These are phyloP conservation scores for Drosophila hydei DNA, from an alignment of 1,140 invertebrate genomes.

Conservation along the genomic window DNA sequence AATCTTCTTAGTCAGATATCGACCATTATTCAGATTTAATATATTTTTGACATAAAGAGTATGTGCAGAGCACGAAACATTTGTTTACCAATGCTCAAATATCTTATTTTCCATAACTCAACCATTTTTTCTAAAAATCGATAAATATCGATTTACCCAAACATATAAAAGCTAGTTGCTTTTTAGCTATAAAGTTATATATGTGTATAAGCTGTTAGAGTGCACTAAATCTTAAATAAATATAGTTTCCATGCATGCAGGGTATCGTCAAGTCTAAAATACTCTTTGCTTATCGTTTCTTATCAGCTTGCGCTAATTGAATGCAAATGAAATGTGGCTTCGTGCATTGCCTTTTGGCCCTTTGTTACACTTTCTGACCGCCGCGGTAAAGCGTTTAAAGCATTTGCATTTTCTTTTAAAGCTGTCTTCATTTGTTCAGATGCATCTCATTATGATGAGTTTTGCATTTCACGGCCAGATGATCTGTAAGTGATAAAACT, in stretches of 20 bases:
- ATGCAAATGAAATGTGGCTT: slow-evolving; percentile 58
- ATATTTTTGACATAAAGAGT: too few relatives aligned
- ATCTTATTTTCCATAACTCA: too few relatives aligned
- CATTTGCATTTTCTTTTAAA: slow-evolving; percentile 53
- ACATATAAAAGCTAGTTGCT: too few relatives aligned
- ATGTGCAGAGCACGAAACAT: too few relatives aligned
- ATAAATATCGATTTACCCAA: too few relatives aligned
- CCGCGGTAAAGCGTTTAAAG: slow-evolving; percentile 29
- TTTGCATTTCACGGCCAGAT: slow-evolving; percentile 73
- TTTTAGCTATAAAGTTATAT: too few relatives aligned
- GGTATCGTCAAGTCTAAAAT: not conserved
- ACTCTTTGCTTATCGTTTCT: slow-evolving; percentile 29
- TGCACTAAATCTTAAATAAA: too few relatives aligned
- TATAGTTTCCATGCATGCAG: not conserved
- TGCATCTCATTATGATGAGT: slow-evolving; percentile 64
- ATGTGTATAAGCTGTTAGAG: too few relatives aligned
- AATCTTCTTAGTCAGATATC: too few relatives aligned
- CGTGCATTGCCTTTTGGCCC: slow-evolving; percentile 38
- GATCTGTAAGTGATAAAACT: slow-evolving; percentile 17
- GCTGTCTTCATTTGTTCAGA: slow-evolving; percentile 39
- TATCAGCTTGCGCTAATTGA: slow-evolving; percentile 56
- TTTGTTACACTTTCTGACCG: slow-evolving; percentile 71
- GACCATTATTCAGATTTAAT: too few relatives aligned
- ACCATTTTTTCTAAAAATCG: too few relatives aligned
- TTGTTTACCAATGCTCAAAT: too few relatives aligned